These are phyloP conservation scores for Orbicella faveolata DNA, from an alignment of 64 coral and sea anemone genomes.

Conservation along the genomic window DNA sequence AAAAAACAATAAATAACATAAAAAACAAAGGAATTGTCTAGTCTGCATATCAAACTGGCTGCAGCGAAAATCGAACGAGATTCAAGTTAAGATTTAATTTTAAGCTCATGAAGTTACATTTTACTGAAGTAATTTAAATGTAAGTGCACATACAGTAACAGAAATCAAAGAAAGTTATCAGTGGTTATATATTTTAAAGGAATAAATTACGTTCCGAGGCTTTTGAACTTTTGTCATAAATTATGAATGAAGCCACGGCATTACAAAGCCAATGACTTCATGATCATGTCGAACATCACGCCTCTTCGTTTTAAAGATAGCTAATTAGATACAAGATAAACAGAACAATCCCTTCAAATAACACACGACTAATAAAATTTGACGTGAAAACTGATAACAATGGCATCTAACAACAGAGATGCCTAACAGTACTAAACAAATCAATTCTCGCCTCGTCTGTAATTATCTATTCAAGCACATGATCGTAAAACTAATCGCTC, in stretches of 20 bases:
- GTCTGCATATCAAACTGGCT: too few relatives aligned
- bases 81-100: too few relatives aligned
- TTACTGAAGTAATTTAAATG: not conserved
- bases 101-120: not conserved
- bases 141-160: too few relatives aligned
- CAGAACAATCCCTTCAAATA: not conserved
- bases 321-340: not conserved
- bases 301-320: not conserved
- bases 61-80: too few relatives aligned
- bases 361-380: not conserved
- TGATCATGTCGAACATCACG: not conserved
- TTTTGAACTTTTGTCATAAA: conserved; percentile 16
- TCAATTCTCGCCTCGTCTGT: not conserved
- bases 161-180: too few relatives aligned
- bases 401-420: not conserved
- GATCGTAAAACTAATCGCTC: not conserved
- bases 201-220: not conserved
- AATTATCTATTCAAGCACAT: not conserved
- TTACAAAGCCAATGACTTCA: not conserved
- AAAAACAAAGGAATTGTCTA: too few relatives aligned
- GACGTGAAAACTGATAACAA: not conserved
- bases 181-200: too few relatives aligned
- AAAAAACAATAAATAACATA: too few relatives aligned
- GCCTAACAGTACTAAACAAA: not conserved
- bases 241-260: conserved; percentile 8